Evolutionary conservation across 1,140 invertebrate species (phyloP).

Genomic region (Epicauta chinensis): DNA sequence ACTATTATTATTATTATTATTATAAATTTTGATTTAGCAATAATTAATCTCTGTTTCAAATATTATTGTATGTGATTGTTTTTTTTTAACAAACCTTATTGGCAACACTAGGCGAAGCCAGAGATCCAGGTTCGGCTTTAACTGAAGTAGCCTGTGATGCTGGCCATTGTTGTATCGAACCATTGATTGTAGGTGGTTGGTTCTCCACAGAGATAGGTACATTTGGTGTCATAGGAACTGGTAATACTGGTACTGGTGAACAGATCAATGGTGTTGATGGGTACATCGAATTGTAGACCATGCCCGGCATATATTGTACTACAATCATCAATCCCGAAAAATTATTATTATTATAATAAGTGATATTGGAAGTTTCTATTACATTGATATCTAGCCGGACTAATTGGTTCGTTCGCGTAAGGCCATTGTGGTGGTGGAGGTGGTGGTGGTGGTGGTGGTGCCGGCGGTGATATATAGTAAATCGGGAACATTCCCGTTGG

Average conservation of each 20-base stretch:
- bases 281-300: constrained; percentile 50
- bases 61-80: too few species aligned
- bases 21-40: too few species aligned
- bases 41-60: too few species aligned
- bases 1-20: not conserved
- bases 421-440: constrained; percentile 14
- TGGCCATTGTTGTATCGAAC: constrained; percentile 43
- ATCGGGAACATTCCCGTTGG: constrained; percentile 48
- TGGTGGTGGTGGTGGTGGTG: constrained; percentile 32
- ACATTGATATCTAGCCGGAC: constrained; percentile 27
- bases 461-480: constrained; percentile 50
- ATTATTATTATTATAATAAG: not conserved
- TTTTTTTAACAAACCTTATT: constrained; percentile 41
- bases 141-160: constrained; percentile 54
- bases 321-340: too few species aligned
- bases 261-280: constrained; percentile 46
- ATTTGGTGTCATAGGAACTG: constrained; percentile 25
- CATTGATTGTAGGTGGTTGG: constrained; percentile 2
- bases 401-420: constrained; percentile 14
- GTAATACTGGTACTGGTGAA: constrained; percentile 43
- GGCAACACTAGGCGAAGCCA: constrained; percentile 41
- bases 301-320: constrained; percentile 49
- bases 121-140: constrained; percentile 54
- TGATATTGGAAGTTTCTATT: not conserved
- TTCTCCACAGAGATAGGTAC: not conserved